Evolutionary conservation across 2,888 invertebrate genomes (phyloP), one percentile per base, ranked within the genome.

Genomic region (Tinea trinotella): DNA sequence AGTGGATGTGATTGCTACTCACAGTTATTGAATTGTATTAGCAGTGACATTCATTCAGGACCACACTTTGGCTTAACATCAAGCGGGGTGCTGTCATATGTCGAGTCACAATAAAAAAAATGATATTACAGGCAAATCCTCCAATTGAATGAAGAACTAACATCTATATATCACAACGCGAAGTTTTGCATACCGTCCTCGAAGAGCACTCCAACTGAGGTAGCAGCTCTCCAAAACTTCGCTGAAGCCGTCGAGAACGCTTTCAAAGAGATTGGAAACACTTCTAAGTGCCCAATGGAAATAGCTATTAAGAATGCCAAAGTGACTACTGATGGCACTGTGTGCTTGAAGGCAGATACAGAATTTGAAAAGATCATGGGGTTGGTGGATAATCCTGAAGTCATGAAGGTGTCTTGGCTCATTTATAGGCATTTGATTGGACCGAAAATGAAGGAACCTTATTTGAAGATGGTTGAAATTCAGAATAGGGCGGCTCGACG

Each of bases 361-460:
- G 90, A 91, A 62, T 74, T 92, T 60, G 89, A 90, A 52, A 75
- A 75, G 10, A 62, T 92, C 44, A 90, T 92, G 88, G 71, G 76
- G 12, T 70, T 73, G 53, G 76, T 83, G 1, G 79, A 65, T 50
- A 76, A 81, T 19, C 80, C 85, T 59, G 64, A 74, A 2, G 80
- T 88, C 49, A 71, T 92, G 54, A 73, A 75, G 57, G 89, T 89
- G 88, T 75, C 89, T 0, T 94, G 93, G 93, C 66, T 80, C 12
- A 75, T 77, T 3, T 94, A 93, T 92, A 81, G 92, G 58, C 80
- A 90, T 58, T 87, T 78, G 10, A 88, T 91, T 5, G 90, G 91
- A 0, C 79, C 79, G 0, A 68, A 75, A 2, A 88, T 92, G 69
- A 88, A 79, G 56, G 63, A 76, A 12, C 70, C 88, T 1, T 93